Evolutionary conservation across 2,797 vertebrate species (phyloP).

Genomic region (Erethizon dorsatum): DNA sequence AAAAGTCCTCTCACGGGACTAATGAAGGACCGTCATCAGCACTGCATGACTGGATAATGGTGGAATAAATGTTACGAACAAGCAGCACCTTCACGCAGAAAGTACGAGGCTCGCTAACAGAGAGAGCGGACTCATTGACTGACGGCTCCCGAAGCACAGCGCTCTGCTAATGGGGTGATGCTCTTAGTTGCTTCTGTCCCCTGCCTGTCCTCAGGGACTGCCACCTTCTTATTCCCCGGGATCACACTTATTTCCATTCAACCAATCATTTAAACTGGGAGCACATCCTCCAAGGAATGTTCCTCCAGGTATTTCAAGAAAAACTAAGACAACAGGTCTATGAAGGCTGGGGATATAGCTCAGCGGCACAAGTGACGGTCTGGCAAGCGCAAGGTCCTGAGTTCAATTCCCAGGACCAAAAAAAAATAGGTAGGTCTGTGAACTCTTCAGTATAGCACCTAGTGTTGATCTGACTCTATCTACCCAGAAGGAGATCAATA

Average conservation of each 20-base stretch:
- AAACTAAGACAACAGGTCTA: not conserved
- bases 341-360: too few species aligned
- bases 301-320: not conserved
- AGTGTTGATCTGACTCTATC: not conserved
- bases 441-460: not conserved
- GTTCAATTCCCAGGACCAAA: too few species aligned
- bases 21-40: slow-evolving; percentile 51
- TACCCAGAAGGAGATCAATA: not conserved
- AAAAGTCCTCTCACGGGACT: slow-evolving; percentile 68
- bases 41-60: slow-evolving; percentile 29
- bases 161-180: not conserved
- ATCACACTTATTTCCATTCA: not conserved
- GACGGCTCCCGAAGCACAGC: not conserved
- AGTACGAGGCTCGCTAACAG: slow-evolving; percentile 42
- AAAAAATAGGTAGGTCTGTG: not conserved
- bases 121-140: slow-evolving; percentile 13
- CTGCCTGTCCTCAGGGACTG: not conserved
- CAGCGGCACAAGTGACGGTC: too few species aligned
- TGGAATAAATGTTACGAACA: not conserved
- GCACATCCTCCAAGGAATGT: not conserved
- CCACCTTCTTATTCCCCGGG: not conserved
- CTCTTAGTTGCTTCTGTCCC: slow-evolving; percentile 54
- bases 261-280: not conserved
- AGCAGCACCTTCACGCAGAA: not conserved
- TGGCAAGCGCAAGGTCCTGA: too few species aligned